Evolutionary conservation across 1,140 invertebrate species (phyloP).

Genomic region (Gryon sp.): DNA sequence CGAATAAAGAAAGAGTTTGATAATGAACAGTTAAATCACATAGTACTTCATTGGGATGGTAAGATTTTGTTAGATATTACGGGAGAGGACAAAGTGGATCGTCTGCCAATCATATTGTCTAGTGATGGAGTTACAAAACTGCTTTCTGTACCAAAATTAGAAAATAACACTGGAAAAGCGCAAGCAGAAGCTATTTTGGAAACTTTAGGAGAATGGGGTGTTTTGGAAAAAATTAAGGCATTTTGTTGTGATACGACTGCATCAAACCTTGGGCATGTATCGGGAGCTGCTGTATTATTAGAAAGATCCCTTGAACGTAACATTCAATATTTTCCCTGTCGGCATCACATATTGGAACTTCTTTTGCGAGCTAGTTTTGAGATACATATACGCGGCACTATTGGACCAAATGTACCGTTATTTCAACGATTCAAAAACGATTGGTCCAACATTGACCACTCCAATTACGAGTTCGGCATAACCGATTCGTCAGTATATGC

Average conservation of each 20-base stretch:
- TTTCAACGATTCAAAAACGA: conserved; percentile 24
- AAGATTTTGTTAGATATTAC: conserved; percentile 4
- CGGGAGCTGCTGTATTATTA: conserved; percentile 8
- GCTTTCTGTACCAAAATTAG: conserved; percentile 13
- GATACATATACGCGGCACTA: conserved; percentile 11
- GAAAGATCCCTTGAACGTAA: conserved; percentile 18
- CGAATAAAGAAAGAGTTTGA: conserved; percentile 4
- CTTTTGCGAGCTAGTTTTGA: conserved; percentile 22
- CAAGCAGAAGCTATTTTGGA: conserved; percentile 14
- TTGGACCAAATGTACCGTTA: conserved; percentile 24
- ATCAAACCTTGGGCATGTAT: background rate
- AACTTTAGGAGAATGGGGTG: conserved; percentile 1
- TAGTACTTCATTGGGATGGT: conserved; percentile 14
- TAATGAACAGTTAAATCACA: background rate
- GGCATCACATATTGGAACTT: conserved; percentile 35
- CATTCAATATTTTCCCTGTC: conserved; percentile 27
- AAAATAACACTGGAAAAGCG: background rate
- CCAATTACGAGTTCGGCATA: conserved; percentile 16
- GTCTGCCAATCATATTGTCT: conserved; percentile 14
- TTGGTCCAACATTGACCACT: conserved; percentile 19
- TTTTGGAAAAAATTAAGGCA: conserved; percentile 7
- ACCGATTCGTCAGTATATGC: conserved; percentile 1
- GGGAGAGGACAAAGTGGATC: conserved; percentile 8
- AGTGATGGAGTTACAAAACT: background rate
- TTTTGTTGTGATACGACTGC: conserved; percentile 11